Base-by-base conservation (phyloP, 2,888 invertebrate species). In the Atrina japonica region DNA sequence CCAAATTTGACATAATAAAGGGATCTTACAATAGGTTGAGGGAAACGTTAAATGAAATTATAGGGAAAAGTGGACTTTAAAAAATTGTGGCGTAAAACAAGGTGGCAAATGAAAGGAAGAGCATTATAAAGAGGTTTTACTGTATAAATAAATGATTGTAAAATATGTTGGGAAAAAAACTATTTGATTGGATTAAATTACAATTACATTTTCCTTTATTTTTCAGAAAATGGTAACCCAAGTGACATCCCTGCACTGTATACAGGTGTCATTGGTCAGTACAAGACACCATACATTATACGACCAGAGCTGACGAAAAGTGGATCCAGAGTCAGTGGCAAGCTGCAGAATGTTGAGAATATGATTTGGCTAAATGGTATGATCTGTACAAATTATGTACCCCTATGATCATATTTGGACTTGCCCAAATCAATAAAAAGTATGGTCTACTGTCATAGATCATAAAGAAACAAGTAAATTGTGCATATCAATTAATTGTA, bases 211-310 rank as follows among this genome's bases (percentile, higher is more conserved):
- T 27, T 9, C 35, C 1, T 49, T 49, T 3, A 50, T 25, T 60
- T 70, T 73, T 6, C 76, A 86, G 86, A 75, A 43, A 63, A 73
- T 29, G 83, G 81, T 25, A 84, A 84, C 63, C 84, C 83, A 18
- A 80, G 78, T 6, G 75, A 82, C 49, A 65, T 79, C 9, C 70
- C 84, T 7, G 81, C 80, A 3, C 66, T 79, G 21, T 86, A 85
- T 70, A 81, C 82, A 45, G 86, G 81, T 3, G 76, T 82, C 7
- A 79, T 78, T 43, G 75, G 77, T 27, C 83, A 83, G 53, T 83
- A 83, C 65, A 76, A 81, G 50, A 84, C 82, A 63, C 75, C 82
- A 78, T 66, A 80, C 30, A 78, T 87, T 25, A 76, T 66, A 40
- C 64, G 87, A 55, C 81, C 83, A 7, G 63, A 47, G 18, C 73